Evolutionary conservation across 2,797 vertebrate species (phyloP).

Genomic region (Sebastes dallii): DNA sequence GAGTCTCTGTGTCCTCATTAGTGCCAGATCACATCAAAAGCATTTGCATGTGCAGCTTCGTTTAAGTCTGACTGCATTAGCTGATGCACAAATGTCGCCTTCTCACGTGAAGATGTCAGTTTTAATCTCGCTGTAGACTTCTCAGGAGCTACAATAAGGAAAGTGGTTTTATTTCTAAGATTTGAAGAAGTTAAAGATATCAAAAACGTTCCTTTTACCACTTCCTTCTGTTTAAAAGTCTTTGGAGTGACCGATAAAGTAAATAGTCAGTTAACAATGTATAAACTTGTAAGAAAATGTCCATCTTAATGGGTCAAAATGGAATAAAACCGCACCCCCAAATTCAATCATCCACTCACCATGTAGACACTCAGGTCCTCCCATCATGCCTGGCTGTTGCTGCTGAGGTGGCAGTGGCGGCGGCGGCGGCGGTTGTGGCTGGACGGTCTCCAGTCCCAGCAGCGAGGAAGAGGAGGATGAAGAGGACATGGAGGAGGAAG

Average conservation of each 20-base stretch:
- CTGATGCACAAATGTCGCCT: not conserved
- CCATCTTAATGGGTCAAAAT: not conserved
- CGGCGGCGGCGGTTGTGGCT: slow-evolving; percentile 78
- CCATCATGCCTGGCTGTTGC: slow-evolving; percentile 80
- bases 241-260: not conserved
- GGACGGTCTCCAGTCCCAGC: slow-evolving; percentile 85
- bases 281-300: not conserved
- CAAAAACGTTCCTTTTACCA: not conserved
- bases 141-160: not conserved
- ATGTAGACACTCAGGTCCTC: slow-evolving; percentile 80
- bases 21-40: slow-evolving; percentile 11
- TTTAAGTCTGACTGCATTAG: slow-evolving; percentile 1
- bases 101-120: not conserved
- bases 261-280: not conserved
- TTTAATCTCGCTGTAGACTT: not conserved
- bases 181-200: not conserved
- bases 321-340: not conserved
- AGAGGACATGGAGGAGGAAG: slow-evolving; percentile 83
- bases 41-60: slow-evolving; percentile 1
- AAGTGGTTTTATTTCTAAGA: not conserved
- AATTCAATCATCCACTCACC: slow-evolving; percentile 67
- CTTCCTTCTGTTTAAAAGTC: not conserved
- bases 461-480: slow-evolving; percentile 85
- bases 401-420: slow-evolving; percentile 68
- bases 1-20: slow-evolving; percentile 28